Evolutionary conservation across 2,888 invertebrate species (phyloP), one percentile per base, ranked within the genome.

Genomic region (Drosophila paucipuncta): DNA sequence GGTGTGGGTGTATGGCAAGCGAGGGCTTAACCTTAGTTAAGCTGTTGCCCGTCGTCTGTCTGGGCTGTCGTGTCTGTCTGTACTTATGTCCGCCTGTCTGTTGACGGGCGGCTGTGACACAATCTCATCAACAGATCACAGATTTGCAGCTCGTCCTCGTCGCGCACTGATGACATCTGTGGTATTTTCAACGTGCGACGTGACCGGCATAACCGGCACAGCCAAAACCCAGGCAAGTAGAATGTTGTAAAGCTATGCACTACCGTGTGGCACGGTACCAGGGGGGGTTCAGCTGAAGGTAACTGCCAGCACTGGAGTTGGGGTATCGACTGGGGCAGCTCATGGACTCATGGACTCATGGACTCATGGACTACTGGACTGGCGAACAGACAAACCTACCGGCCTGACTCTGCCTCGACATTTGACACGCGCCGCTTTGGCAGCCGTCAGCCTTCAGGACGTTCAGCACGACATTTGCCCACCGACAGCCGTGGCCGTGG

Each of bases 111-210:
- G 77, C 89, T 89, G 81, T 87, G 88, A 89, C 91, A 88, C 83
- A 89, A 89, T 91, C 88, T 91, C 88, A 89, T 89, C 91, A 89
- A 89, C 88, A 88, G 91, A 90, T 90, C 89, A 88, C 84, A 90
- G 87, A 88, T 88, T 88, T 90, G 85, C 81, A 79, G 85, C 81
- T 80, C 80, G 79, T 77, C 74, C 82, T 89, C 79, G 90, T 87
- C 83, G 88, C 90, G 87, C 87, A 76, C 87, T 90, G 89, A 88
- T 89, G 91, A 89, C 89, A 89, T 89, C 91, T 89, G 88, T 90
- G 91, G 90, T 84, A 90, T 91, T 90, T 89, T 91, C 82, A 88
- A 90, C 91, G 90, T 91, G 86, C 85, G 90, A 89, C 89, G 89
- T 89, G 89, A 89, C 89, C 91, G 88, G 89, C 91, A 89, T 91